Evolutionary conservation across 2,797 vertebrate species (phyloP), one percentile per base, ranked within the genome.

Genomic region (Poecilia picta): DNA sequence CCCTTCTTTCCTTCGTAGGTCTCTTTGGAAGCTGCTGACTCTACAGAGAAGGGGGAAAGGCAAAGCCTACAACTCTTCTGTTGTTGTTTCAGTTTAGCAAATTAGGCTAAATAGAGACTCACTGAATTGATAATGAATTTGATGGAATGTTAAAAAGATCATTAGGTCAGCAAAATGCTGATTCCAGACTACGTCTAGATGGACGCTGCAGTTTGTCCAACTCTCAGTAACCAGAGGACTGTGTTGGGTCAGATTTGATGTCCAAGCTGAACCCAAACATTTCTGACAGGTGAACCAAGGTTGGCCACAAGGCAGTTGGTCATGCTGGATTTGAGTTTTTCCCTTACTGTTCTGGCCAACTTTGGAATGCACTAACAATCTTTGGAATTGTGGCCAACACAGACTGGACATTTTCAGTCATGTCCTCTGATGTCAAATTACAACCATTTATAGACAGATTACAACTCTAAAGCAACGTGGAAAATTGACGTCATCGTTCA

Each of bases 11-110:
- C 68, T 79, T 80, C 73, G 45, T 12, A 82, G 80, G n/a, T 33
- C 28, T 83, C 78, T 79, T 75, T 76, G 66, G 41, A 70, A 70
- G 77, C 51, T 81, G 85, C 84, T 88, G 87, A 83, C 85, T 86
- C 92, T 83, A 84, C 72, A 80, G 83, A 75, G 75, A 46, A 68
- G 36, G 82, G 43, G 43, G 18, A 66, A 76, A 57, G 23, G 41
- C 12, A n/a, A 70, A 70, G 66, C 11, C 36, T 41, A 2, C 8
- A n/a, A 70, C 41, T 15, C 36, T 25, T 45, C 41, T 45, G 39
- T n/a, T 70, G 20, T 70, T 43, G 41, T 72, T 82, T 15, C 62
- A 83, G 33, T 28, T 39, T 11, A 12, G 31, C 41, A 28, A 20
- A 75, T 75, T 10, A 57, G 3, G 39, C 13, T 18, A 74, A 36